phyloP scores from a whole-genome alignment of 2,113 vertebrate genomes.

The Albula goreensis region DNA sequence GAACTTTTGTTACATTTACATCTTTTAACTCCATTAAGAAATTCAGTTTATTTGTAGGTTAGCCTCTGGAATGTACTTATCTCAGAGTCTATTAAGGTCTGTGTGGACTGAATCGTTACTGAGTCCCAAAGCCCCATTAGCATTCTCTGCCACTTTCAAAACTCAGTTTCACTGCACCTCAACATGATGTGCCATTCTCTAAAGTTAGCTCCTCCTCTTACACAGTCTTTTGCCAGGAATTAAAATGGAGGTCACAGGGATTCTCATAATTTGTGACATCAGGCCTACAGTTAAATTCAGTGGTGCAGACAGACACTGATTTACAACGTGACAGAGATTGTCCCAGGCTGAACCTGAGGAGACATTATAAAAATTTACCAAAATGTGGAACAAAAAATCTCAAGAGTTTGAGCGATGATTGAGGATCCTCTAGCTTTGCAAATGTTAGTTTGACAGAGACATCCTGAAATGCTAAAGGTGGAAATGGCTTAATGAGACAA shows the following conservation, averaged over 20 bases:
- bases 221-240: background rate
- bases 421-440: too few species aligned
- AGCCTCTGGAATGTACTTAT: background rate
- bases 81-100: background rate
- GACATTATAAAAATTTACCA: background rate
- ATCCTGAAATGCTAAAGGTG: too few species aligned
- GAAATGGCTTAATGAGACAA: too few species aligned
- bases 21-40: background rate
- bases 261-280: background rate
- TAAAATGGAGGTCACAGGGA: background rate
- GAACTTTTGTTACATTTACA: background rate
- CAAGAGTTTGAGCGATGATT: background rate
- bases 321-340: background rate
- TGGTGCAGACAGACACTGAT: background rate
- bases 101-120: background rate
- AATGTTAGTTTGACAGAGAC: too few species aligned
- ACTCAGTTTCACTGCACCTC: background rate
- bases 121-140: background rate
- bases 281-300: background rate
- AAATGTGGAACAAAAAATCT: background rate
- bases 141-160: background rate
- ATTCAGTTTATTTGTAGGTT: background rate
- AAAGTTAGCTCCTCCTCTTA: background rate
- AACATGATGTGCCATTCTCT: background rate
- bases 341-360: background rate